Evolutionary conservation across 2,888 invertebrate genomes (phyloP).

Genomic region (Sarcophaga caerulescens): DNA sequence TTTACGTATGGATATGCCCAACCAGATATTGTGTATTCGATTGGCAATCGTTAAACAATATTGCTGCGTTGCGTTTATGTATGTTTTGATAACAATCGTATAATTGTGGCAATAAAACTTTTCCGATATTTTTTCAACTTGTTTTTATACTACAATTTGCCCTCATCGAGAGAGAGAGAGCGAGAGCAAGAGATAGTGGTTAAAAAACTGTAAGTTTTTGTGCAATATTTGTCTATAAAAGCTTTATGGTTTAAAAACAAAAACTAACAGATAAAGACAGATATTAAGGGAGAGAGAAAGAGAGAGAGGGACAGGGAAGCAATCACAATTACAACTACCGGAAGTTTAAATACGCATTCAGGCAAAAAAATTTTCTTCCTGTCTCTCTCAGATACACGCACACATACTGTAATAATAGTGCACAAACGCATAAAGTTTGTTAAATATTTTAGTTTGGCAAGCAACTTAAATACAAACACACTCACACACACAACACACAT

Average conservation of each 20-base stretch:
- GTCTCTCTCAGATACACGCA: not conserved
- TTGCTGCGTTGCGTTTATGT: conserved; percentile 71
- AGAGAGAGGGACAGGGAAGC: too few species aligned
- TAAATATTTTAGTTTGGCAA: conserved; percentile 34
- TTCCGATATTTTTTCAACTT: conserved; percentile 8
- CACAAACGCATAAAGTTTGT: conserved; percentile 27
- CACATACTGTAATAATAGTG: not conserved
- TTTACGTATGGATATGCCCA: conserved; percentile 36
- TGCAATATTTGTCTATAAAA: conserved; percentile 13
- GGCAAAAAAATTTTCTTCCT: not conserved
- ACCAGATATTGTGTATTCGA: conserved; percentile 53
- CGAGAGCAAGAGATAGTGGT: too few species aligned
- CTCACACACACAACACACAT: not conserved
- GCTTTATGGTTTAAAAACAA: conserved; percentile 25
- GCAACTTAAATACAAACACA: not conserved
- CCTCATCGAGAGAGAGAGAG: too few species aligned
- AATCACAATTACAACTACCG: not conserved
- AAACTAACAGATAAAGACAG: too few species aligned
- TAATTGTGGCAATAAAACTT: conserved; percentile 81
- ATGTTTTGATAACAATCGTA: conserved; percentile 75
- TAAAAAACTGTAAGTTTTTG: too few species aligned
- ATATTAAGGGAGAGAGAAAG: too few species aligned
- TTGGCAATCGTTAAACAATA: conserved; percentile 76
- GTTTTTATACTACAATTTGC: not conserved
- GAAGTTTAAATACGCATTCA: conserved; percentile 50